phyloP scores from a whole-genome alignment of 2,113 vertebrate species.

The Pionites leucogaster region DNA sequence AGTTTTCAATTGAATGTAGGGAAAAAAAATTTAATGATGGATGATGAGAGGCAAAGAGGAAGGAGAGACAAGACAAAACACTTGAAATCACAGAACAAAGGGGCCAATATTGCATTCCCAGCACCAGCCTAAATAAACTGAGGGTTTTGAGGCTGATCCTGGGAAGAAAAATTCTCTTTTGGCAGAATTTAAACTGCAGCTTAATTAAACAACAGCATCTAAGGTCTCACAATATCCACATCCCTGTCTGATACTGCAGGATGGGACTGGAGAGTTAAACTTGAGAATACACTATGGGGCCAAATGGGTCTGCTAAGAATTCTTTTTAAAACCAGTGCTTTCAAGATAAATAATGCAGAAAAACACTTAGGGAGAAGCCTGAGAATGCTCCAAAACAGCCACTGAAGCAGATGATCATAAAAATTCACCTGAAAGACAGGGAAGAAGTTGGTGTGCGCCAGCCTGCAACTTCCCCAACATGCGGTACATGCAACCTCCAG shows the following conservation, averaged over 20 bases:
- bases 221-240: neutral
- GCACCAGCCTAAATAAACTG: neutral
- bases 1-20: neutral
- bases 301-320: slow-evolving; percentile 27
- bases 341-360: slow-evolving; percentile 54
- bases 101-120: neutral
- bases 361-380: slow-evolving; percentile 42
- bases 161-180: neutral
- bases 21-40: neutral
- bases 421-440: slow-evolving; percentile 39
- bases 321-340: slow-evolving; percentile 25
- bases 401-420: slow-evolving; percentile 17
- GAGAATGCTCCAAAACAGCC: slow-evolving; percentile 6
- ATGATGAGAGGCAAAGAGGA: neutral
- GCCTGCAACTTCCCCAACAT: slow-evolving; percentile 14
- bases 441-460: neutral
- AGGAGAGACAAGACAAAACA: neutral
- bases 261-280: neutral
- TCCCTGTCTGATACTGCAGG: neutral
- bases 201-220: slow-evolving; percentile 39
- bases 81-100: neutral
- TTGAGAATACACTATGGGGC: neutral
- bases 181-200: neutral
- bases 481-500: slow-evolving; percentile 18
- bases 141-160: neutral